phyloP scores from a whole-genome alignment of 2,113 vertebrate genomes.

The Balaeniceps rex region DNA sequence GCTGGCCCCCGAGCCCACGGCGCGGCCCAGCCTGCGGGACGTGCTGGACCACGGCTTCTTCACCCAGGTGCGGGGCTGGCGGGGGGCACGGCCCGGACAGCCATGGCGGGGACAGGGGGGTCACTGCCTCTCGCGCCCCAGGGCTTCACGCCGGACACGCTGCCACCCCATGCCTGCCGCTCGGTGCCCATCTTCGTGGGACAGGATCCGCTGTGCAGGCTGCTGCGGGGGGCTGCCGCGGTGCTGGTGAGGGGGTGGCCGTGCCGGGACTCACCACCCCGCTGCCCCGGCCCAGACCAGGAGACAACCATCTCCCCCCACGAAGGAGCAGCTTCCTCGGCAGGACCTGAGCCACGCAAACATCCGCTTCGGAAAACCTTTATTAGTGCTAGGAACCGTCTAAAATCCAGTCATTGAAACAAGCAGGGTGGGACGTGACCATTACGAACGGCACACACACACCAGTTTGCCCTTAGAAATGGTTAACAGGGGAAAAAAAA shows the following conservation, averaged over 20 bases:
- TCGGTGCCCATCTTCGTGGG: constrained; percentile 10
- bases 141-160: constrained; percentile 62
- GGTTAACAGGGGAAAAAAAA: neutral
- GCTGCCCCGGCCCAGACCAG: neutral
- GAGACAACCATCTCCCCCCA: too few species aligned
- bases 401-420: neutral
- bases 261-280: neutral
- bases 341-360: neutral
- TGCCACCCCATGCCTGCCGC: constrained; percentile 44
- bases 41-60: constrained; percentile 65
- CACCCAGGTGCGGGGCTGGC: neutral
- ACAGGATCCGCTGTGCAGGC: neutral
- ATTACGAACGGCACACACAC: neutral
- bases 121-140: neutral
- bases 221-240: constrained; percentile 39
- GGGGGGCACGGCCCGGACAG: accelerated
- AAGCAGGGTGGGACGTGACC: neutral
- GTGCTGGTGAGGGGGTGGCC: neutral
- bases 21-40: constrained; percentile 41
- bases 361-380: neutral
- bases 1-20: neutral
- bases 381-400: constrained; percentile 22
- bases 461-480: neutral
- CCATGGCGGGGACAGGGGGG: neutral
- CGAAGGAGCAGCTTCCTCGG: neutral